These are phyloP conservation scores for Capromys pilorides DNA, from an alignment of 2,797 vertebrate genomes.

Conservation along the genomic window DNA sequence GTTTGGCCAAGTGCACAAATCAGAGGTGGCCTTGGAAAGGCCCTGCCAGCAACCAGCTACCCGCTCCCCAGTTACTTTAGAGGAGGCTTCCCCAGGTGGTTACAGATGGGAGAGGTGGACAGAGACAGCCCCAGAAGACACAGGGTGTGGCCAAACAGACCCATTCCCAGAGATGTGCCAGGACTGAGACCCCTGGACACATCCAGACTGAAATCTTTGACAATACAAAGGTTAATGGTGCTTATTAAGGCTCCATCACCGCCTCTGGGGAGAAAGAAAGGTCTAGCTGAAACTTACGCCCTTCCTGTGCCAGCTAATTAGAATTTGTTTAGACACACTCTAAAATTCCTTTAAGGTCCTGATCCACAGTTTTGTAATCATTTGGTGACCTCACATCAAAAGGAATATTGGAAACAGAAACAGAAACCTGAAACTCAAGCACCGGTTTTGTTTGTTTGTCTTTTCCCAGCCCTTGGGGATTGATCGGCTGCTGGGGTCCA, in stretches of 20 bases:
- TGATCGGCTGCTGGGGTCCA: neutral
- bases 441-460: neutral
- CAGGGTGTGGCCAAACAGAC: rapidly evolving
- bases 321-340: neutral
- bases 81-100: neutral
- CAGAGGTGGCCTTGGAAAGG: neutral
- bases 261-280: neutral
- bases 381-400: neutral
- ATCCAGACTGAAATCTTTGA: neutral
- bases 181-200: neutral
- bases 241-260: neutral
- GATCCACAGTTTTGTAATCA: conserved; percentile 74
- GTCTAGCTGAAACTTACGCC: neutral
- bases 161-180: too few species aligned
- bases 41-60: neutral
- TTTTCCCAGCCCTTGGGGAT: neutral
- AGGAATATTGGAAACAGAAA: neutral
- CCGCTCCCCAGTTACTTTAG: neutral
- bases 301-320: conserved; percentile 59
- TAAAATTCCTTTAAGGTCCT: conserved; percentile 58
- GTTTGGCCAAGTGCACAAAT: neutral
- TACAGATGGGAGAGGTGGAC: neutral
- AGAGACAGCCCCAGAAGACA: neutral
- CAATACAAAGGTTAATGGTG: neutral
- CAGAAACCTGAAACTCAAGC: neutral